phyloP scores from a whole-genome alignment of 2,113 vertebrate genomes.

The Corydoras maculifer region DNA sequence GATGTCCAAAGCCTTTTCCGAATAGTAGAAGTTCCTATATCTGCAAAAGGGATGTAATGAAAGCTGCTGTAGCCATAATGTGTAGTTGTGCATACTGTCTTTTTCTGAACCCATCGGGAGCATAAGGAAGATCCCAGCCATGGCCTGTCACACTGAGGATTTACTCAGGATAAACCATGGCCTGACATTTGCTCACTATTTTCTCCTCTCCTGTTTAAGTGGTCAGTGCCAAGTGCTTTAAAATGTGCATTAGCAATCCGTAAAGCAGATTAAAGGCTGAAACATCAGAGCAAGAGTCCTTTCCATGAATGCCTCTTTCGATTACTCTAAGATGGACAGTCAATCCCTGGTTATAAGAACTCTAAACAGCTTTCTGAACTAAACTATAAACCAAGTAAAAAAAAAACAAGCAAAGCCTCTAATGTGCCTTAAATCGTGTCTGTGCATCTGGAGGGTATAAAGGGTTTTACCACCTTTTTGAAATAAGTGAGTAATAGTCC shows the following conservation, averaged over 20 bases:
- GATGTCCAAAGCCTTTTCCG: too few relatives aligned
- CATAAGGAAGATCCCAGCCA: neutral
- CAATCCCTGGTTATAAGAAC: neutral
- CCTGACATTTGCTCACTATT: slow-evolving; percentile 20
- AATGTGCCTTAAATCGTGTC: neutral
- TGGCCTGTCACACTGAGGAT: slow-evolving; percentile 17
- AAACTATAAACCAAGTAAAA: neutral
- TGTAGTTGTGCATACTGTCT: too few relatives aligned
- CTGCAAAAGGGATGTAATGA: too few relatives aligned
- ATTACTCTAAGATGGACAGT: neutral
- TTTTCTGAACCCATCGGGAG: too few relatives aligned
- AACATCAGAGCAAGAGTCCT: slow-evolving; percentile 50
- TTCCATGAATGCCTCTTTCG: slow-evolving; percentile 46
- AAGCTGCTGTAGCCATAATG: too few relatives aligned
- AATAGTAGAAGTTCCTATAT: too few relatives aligned
- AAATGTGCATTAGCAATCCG: slow-evolving; percentile 52
- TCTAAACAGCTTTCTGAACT: slow-evolving; percentile 8
- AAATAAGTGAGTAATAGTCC: too few relatives aligned
- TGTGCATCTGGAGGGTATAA: neutral
- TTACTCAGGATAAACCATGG: slow-evolving; percentile 11
- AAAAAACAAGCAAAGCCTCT: neutral
- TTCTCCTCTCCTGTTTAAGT: neutral
- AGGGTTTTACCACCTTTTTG: too few relatives aligned
- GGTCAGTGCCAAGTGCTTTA: slow-evolving; percentile 6
- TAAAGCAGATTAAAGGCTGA: slow-evolving; percentile 72